phyloP scores from a whole-genome alignment of 2,888 invertebrate genomes.

The Dicycla oo region DNA sequence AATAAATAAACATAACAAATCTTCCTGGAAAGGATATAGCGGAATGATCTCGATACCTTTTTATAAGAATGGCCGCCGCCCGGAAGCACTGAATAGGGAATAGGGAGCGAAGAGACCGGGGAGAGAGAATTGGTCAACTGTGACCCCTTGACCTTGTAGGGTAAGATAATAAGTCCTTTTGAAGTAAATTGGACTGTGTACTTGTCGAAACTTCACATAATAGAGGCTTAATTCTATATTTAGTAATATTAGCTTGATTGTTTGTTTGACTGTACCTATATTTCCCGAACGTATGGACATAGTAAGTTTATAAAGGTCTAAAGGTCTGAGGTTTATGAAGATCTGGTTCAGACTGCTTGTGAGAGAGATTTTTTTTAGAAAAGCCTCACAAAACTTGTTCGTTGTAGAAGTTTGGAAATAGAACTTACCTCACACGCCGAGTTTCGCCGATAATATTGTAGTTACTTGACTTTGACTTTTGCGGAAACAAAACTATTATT shows the following conservation, averaged over 20 bases:
- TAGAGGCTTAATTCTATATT: conserved; percentile 32
- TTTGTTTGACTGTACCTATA: background rate
- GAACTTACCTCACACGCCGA: background rate
- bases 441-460: background rate
- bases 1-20: conserved; percentile 56
- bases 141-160: conserved; percentile 44
- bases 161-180: conserved; percentile 45
- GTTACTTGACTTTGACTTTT: background rate
- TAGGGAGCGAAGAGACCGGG: conserved; percentile 16
- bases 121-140: conserved; percentile 45
- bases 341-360: background rate
- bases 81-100: conserved; percentile 49
- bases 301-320: no score
- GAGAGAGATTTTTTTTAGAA: background rate
- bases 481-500: background rate
- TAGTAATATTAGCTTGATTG: conserved; percentile 8
- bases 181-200: conserved; percentile 36
- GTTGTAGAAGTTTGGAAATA: background rate
- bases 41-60: conserved; percentile 49
- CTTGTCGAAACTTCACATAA: conserved; percentile 40
- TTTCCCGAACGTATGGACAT: background rate
- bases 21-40: conserved; percentile 45
- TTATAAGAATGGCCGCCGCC: conserved; percentile 47
- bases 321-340: no score
- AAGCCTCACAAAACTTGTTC: background rate